phyloP scores from a whole-genome alignment of 2,113 vertebrate genomes.

The Phalacrocorax aristotelis region DNA sequence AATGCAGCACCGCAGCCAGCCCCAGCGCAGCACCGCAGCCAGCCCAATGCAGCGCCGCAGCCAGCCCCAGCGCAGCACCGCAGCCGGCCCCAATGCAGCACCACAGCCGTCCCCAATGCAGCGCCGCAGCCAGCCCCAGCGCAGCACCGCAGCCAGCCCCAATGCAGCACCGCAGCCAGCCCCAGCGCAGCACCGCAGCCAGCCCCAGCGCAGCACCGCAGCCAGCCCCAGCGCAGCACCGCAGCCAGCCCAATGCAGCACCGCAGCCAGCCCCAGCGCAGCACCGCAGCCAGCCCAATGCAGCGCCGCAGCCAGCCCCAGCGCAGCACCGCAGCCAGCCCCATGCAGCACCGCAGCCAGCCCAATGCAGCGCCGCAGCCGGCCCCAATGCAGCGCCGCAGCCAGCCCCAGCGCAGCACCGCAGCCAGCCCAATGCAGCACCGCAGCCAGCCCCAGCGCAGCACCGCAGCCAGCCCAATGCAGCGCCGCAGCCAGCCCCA shows the following conservation, averaged over 20 bases:
- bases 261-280: neutral
- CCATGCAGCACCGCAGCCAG: too few species aligned
- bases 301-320: fast-evolving
- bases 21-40: fast-evolving
- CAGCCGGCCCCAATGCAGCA: too few species aligned
- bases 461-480: fast-evolving
- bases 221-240: neutral
- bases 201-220: fast-evolving
- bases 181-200: neutral
- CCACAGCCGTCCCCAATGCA: neutral
- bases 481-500: neutral
- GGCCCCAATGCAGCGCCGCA: neutral
- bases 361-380: neutral
- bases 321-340: neutral
- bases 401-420: neutral
- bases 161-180: neutral
- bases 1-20: neutral
- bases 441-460: too few species aligned
- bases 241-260: neutral
- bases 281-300: neutral
- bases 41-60: fast-evolving
- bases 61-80: too few species aligned
- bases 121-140: neutral
- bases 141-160: too few species aligned
- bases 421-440: neutral